Conservation (phyloP, 2,113 vertebrate species). For the Campylorhamphus procurvoides region DNA sequence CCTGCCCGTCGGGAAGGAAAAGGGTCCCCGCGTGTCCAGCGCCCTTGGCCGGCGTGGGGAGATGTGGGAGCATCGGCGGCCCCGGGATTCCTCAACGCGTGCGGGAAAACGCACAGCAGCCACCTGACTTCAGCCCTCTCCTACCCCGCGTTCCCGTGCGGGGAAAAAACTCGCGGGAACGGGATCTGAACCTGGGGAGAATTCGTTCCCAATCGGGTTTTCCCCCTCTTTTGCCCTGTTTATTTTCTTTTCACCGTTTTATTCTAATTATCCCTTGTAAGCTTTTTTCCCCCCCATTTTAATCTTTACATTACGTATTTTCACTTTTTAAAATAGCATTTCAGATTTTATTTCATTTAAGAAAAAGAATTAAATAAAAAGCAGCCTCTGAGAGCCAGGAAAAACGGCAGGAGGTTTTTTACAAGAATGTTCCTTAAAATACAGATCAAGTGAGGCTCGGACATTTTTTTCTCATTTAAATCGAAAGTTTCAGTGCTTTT, state of each 20-base stretch:
- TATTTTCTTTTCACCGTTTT: neutral
- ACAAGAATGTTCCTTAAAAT: constrained; percentile 41
- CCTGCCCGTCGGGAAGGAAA: accelerated
- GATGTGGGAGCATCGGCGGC: accelerated
- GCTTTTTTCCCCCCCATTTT: too few relatives aligned
- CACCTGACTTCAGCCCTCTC: neutral
- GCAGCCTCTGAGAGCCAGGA: neutral
- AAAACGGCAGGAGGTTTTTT: neutral
- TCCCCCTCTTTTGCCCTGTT: accelerated
- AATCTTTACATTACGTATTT: neutral
- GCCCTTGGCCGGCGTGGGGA: neutral
- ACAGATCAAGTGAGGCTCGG: neutral
- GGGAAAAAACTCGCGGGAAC: neutral
- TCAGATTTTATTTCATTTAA: neutral
- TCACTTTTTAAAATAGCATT: neutral
- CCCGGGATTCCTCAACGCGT: accelerated
- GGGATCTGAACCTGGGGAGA: accelerated
- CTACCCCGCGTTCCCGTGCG: accelerated
- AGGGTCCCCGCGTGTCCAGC: accelerated
- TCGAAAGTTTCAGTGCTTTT: neutral
- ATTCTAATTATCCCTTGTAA: neutral
- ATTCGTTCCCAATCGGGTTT: accelerated
- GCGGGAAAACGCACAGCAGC: neutral
- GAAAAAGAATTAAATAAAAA: neutral
- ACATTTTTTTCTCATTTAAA: constrained; percentile 26